Base-by-base conservation (phyloP, 2,797 vertebrate species). In the Acrocephalus scirpaceus region DNA sequence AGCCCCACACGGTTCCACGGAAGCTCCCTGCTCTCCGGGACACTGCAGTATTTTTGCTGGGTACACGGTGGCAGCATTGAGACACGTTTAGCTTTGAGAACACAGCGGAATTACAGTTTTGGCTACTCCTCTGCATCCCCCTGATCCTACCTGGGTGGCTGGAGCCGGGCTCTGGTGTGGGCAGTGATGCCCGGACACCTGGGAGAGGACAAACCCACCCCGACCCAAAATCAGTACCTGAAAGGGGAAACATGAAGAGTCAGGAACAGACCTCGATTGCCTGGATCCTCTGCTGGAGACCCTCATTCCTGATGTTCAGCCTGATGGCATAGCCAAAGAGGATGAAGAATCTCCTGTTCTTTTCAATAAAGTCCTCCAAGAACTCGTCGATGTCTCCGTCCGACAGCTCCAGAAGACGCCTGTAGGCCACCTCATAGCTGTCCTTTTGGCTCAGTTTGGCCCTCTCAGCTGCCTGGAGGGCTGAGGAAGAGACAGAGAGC, bases 311-410 rank as follows among this genome's bases (percentile, higher is more conserved):
- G 0, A 91, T 91, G 16, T 94, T 98, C 78, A 98, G 95, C 87
- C 98, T 96, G 0, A 74, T 83, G 85, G 95, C 54, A 0, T 97
- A 98, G 9, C 40, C 92, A 34, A 98, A 98, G 72, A 80, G 86
- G 26, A 97, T 95, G 2, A 98, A 98, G 56, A 85, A 97, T 97
- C 87, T 97, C 97, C 72, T 94, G 94, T 98, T 97, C 47, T 94
- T 97, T 56, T 94, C 88, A 0, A 93, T 5, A 44, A 97, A 98
- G 0, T 87, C 50, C 2, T 88, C 29, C 4, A 97, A 56, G 56
- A 98, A 87, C 36, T 29, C 25, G 2, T 93, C 54, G 0, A 98
- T 45, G 71, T 97, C 10, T 5, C 95, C 88, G 0, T 93, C 40
- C 7, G 92, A 25, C 91, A 98, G 91, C 79, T 97, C 97, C 95